Conservation (phyloP, 2,888 invertebrate species). For the Drosophila formosana region DNA sequence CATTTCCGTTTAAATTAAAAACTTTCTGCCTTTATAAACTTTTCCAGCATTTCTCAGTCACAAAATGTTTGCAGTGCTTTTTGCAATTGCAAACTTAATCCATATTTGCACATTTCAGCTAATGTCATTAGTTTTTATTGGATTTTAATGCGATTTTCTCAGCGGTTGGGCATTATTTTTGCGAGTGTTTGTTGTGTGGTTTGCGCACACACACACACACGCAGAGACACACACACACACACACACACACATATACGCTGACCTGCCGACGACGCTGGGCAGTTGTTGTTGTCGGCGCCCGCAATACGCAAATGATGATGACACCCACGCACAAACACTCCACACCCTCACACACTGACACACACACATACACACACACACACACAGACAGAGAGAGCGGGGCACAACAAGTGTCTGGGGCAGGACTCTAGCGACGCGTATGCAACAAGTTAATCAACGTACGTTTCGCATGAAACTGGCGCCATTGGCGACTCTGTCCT, state of each 20-base stretch:
- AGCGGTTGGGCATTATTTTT: slow-evolving; percentile 26
- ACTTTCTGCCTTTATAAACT: too few species aligned
- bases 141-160: slow-evolving; percentile 11
- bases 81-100: slow-evolving; percentile 8
- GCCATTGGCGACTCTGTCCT: slow-evolving; percentile 52
- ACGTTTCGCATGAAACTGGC: slow-evolving; percentile 74
- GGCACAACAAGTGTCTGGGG: slow-evolving; percentile 49
- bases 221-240: slow-evolving; percentile 10
- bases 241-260: slow-evolving; percentile 17
- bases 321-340: slow-evolving; percentile 37
- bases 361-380: slow-evolving; percentile 21
- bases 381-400: background rate
- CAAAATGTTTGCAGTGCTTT: background rate
- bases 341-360: background rate
- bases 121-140: slow-evolving; percentile 27
- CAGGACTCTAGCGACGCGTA: slow-evolving; percentile 63
- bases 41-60: background rate
- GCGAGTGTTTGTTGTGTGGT: slow-evolving; percentile 52
- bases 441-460: slow-evolving; percentile 79
- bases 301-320: slow-evolving; percentile 66
- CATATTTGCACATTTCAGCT: slow-evolving; percentile 15
- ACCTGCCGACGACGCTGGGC: slow-evolving; percentile 21
- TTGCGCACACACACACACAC: slow-evolving; percentile 19
- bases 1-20: too few species aligned
- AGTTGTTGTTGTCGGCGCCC: slow-evolving; percentile 48